Conservation (phyloP, 2,888 invertebrate genomes). For the Polietes domitor region DNA sequence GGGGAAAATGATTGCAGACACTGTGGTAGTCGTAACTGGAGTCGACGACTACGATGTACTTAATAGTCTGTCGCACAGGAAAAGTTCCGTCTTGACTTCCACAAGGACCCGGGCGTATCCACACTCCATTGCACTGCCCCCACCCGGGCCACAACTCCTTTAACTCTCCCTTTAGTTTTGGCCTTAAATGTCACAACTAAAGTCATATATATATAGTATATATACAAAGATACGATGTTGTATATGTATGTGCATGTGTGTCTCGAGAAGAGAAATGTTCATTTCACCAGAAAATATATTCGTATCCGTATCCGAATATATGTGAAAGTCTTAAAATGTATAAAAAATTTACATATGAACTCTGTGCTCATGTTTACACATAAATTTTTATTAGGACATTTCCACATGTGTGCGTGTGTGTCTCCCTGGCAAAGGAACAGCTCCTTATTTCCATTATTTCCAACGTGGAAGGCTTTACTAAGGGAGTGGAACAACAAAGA, state of each 20-base stretch:
- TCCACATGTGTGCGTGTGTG: background rate
- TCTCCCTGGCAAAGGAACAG: background rate
- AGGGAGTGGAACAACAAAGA: background rate
- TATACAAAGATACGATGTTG: background rate
- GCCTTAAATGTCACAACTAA: background rate
- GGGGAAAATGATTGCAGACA: conserved; percentile 18
- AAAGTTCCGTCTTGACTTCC: background rate
- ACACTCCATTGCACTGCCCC: background rate
- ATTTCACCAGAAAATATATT: conserved; percentile 11
- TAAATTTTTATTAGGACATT: conserved; percentile 42
- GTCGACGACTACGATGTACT: background rate
- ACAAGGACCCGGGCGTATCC: background rate
- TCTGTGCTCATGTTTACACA: conserved; percentile 24
- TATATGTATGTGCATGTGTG: background rate
- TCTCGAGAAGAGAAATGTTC: conserved; percentile 16
- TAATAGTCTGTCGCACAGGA: background rate
- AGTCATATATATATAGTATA: background rate
- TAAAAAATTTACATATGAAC: conserved; percentile 37
- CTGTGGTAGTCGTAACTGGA: background rate
- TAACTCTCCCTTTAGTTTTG: background rate
- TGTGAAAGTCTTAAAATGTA: background rate
- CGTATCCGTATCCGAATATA: background rate
- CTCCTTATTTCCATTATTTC: conserved; percentile 1
- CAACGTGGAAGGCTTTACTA: background rate
- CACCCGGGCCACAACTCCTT: background rate